Evolutionary conservation across 53 echinoderm and acorn worm genomes (phyloP).

Genomic region (Hippasteria phrygiana): DNA sequence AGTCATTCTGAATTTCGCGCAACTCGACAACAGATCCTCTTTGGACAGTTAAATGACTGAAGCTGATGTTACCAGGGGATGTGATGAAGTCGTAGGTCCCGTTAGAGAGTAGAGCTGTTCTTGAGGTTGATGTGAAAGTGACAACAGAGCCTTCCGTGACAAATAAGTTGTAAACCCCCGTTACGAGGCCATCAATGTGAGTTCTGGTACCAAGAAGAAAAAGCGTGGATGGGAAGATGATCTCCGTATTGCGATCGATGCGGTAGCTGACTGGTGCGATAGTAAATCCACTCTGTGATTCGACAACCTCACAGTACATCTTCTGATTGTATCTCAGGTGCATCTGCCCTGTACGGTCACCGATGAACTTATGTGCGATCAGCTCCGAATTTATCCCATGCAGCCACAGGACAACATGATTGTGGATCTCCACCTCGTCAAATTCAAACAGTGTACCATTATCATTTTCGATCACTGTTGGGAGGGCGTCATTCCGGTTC

Average conservation of each 20-base stretch:
- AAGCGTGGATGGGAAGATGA: conserved; percentile 87
- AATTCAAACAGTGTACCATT: conserved; percentile 84
- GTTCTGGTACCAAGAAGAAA: conserved; percentile 87
- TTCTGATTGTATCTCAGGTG: conserved; percentile 77
- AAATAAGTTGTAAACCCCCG: conserved; percentile 77
- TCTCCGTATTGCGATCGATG: conserved; percentile 77
- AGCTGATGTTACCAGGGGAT: conserved; percentile 86
- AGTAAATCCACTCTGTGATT: conserved; percentile 87
- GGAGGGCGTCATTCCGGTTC: conserved; percentile 80
- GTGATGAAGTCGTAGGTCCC: conserved; percentile 78
- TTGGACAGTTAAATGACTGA: conserved; percentile 86
- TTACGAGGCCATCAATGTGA: conserved; percentile 73
- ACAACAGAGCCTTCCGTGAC: conserved; percentile 80
- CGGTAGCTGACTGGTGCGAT: conserved; percentile 92
- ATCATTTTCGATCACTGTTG: conserved; percentile 90
- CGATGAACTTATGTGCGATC: conserved; percentile 81
- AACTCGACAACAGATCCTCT: conserved; percentile 79
- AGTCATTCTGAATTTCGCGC: conserved; percentile 69
- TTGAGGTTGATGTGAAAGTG: conserved; percentile 82
- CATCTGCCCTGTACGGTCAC: conserved; percentile 87
- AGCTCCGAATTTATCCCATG: conserved; percentile 74
- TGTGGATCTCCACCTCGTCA: conserved; percentile 88
- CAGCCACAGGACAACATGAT: conserved; percentile 91
- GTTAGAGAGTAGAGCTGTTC: conserved; percentile 84
- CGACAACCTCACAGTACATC: conserved; percentile 91